Percentiles rank a stretch among this genome's conserved stretches.
phyloP scores from a whole-genome alignment of 2,797 vertebrate species.

The Pelodytes ibericus region DNA sequence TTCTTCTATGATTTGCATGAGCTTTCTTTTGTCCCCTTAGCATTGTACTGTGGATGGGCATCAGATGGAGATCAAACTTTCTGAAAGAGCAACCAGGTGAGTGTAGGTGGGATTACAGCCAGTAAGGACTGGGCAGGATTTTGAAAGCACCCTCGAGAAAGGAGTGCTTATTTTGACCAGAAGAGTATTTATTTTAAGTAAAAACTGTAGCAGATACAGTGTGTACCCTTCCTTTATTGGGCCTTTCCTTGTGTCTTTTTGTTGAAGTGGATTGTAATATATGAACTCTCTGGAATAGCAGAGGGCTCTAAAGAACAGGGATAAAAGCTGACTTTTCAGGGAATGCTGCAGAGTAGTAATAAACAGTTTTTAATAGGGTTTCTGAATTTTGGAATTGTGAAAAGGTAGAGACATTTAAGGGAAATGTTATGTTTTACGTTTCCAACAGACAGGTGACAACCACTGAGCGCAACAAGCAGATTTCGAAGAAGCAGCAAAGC shows the following conservation, averaged over 20 bases:
- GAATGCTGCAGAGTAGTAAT: neutral
- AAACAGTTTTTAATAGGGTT: no score
- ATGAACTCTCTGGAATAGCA: neutral
- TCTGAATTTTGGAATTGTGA: neutral
- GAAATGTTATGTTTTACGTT: neutral
- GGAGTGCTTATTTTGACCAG: no score
- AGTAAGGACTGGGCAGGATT: no score
- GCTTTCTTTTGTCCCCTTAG: slow-evolving; percentile 64
- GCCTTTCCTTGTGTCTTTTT: no score
- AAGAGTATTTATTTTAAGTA: no score
- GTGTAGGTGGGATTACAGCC: slow-evolving; percentile 31
- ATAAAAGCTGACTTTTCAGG: neutral
- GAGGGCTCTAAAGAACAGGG: neutral
- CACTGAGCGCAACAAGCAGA: slow-evolving; percentile 80
- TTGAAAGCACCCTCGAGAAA: no score
- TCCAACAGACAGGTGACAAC: slow-evolving; percentile 70
- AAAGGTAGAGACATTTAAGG: neutral
- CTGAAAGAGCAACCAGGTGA: slow-evolving; percentile 88
- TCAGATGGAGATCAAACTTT: slow-evolving; percentile 89
- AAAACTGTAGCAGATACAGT: no score
- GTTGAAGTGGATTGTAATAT: no score
- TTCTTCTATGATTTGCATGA: no score
- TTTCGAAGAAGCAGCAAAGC: slow-evolving; percentile 80
- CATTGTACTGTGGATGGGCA: slow-evolving; percentile 85
- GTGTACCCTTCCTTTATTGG: no score